These are phyloP conservation scores for Heliocidaris tuberculata DNA, from an alignment of 35 echinoderm and acorn worm genomes.

Conservation along the genomic window DNA sequence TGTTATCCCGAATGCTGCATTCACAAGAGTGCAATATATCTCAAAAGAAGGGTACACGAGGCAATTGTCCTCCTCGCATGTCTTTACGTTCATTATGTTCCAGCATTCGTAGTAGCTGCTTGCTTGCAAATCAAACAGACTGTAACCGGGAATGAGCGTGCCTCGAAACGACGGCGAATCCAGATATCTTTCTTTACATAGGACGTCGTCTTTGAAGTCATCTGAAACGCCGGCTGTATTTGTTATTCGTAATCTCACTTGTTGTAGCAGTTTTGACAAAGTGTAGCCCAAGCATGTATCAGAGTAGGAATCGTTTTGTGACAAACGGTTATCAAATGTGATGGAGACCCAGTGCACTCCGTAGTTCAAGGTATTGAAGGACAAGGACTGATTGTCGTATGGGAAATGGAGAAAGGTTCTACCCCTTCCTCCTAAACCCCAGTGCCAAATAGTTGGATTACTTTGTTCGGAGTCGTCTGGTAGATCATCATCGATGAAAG, in stretches of 20 bases:
- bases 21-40: background rate
- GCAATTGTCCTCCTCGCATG: background rate
- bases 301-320: background rate
- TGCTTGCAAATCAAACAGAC: slow-evolving; percentile 12
- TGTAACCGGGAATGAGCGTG: background rate
- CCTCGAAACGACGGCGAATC: background rate
- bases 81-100: background rate
- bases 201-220: background rate
- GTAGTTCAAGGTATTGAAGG: background rate
- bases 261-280: background rate
- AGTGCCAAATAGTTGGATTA: background rate
- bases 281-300: background rate
- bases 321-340: background rate
- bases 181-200: background rate
- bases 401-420: background rate
- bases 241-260: background rate
- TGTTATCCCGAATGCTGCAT: background rate
- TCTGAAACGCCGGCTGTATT: background rate
- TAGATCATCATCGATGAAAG: background rate
- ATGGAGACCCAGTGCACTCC: background rate
- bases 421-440: background rate
- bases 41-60: background rate
- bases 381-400: background rate
- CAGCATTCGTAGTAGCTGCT: slow-evolving; percentile 5
- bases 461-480: background rate